These are phyloP conservation scores for Drosophila sp. DNA, from an alignment of 1,140 invertebrate genomes.

Conservation along the genomic window DNA sequence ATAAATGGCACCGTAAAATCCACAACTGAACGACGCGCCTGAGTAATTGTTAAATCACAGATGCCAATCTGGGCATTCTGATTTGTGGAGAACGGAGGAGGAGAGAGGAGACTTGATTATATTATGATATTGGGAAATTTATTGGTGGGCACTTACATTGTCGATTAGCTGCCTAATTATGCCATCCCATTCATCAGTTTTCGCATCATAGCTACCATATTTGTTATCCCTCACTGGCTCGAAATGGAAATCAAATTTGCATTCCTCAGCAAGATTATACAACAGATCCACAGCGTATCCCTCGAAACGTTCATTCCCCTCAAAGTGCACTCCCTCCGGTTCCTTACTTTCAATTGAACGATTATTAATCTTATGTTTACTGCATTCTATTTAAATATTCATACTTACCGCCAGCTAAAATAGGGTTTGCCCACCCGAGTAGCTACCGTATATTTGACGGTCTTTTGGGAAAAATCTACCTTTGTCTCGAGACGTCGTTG, in stretches of 20 bases:
- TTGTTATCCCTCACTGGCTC: constrained; percentile 88
- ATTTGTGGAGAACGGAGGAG: neutral
- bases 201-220: constrained; percentile 89
- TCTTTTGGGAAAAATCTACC: constrained; percentile 71
- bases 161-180: constrained; percentile 93
- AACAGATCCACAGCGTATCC: constrained; percentile 92
- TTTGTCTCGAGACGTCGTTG: constrained; percentile 53
- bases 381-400: no score
- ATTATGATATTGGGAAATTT: neutral
- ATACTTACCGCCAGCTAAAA: constrained; percentile 73
- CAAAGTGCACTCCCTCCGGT: constrained; percentile 74
- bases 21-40: constrained; percentile 91
- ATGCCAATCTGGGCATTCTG: constrained; percentile 95
- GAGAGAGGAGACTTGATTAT: constrained; percentile 16
- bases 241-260: constrained; percentile 91
- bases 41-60: constrained; percentile 95
- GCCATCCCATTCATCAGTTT: constrained; percentile 92
- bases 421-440: constrained; percentile 76
- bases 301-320: constrained; percentile 87
- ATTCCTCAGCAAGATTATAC: constrained; percentile 87
- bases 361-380: neutral
- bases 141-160: constrained; percentile 78
- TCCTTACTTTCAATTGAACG: constrained; percentile 43
- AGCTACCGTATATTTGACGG: constrained; percentile 64
- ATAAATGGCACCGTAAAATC: constrained; percentile 97